phyloP scores from a whole-genome alignment of 1,140 invertebrate genomes.

The Neodiprion virginianus region DNA sequence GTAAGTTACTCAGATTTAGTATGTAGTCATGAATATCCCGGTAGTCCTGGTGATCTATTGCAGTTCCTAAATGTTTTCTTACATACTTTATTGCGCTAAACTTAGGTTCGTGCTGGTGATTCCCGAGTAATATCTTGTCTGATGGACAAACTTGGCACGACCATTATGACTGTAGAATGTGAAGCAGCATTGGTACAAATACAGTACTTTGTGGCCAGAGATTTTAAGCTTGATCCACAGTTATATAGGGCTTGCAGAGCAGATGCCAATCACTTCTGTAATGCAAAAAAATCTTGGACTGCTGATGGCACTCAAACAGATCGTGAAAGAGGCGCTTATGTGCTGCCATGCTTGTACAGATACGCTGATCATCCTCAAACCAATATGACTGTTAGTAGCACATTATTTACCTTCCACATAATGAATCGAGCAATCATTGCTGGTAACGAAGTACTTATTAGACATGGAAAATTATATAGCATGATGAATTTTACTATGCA shows the following conservation, averaged over 20 bases:
- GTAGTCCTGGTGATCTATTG: neutral
- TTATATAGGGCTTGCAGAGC: conserved; percentile 87
- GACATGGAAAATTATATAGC: conserved; percentile 11
- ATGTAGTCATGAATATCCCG: neutral
- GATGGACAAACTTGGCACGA: conserved; percentile 88
- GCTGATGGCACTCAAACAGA: conserved; percentile 71
- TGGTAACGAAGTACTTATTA: neutral
- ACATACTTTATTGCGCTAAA: neutral
- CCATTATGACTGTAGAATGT: conserved; percentile 87
- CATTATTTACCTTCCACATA: neutral
- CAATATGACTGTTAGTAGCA: conserved; percentile 61
- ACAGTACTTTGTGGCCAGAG: conserved; percentile 95
- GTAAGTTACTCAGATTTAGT: conserved; percentile 46
- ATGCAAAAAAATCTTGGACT: conserved; percentile 81
- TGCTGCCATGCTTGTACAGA: conserved; percentile 92
- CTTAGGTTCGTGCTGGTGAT: conserved; percentile 66
- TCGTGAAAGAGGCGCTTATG: conserved; percentile 76
- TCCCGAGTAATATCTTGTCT: conserved; percentile 91
- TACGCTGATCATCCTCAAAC: conserved; percentile 81
- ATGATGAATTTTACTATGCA: conserved; percentile 15
- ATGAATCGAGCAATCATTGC: conserved; percentile 13
- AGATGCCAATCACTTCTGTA: conserved; percentile 85
- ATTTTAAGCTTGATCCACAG: conserved; percentile 92
- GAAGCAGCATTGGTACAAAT: conserved; percentile 92
- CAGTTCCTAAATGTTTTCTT: neutral